phyloP scores from a whole-genome alignment of 2,797 vertebrate genomes.

The Chrosomus eos region DNA sequence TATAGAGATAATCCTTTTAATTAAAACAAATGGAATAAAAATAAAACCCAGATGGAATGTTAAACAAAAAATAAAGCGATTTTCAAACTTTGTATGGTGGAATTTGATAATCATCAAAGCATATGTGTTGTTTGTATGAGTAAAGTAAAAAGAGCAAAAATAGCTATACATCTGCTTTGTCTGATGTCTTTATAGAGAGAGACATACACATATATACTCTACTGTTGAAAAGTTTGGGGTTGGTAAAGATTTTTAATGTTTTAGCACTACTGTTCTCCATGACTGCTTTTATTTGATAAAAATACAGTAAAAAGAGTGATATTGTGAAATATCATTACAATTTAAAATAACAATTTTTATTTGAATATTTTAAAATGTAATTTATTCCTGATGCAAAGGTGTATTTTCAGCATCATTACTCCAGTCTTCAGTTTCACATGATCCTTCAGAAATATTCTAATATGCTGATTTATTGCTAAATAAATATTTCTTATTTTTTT shows the following conservation, averaged over 20 bases:
- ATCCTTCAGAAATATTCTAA: neutral
- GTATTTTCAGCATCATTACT: too few species aligned
- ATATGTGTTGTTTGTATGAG: neutral
- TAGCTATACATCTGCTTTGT: neutral
- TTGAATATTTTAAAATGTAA: neutral
- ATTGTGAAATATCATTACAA: neutral
- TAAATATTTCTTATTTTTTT: neutral
- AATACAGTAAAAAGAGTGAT: neutral
- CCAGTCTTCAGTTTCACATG: too few species aligned
- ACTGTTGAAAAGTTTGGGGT: neutral
- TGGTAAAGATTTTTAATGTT: neutral
- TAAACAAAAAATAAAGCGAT: neutral
- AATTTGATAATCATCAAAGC: neutral
- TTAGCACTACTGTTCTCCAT: neutral
- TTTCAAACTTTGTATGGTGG: neutral
- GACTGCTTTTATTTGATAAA: neutral
- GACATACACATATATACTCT: neutral
- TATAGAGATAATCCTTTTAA: neutral
- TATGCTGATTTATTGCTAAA: neutral
- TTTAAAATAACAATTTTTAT: neutral
- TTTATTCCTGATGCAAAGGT: constrained; percentile 4
- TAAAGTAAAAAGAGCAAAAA: neutral
- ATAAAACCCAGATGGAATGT: neutral
- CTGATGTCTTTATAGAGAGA: neutral
- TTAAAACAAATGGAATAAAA: neutral